Evolutionary conservation across 1,140 invertebrate genomes (phyloP).

Genomic region (Brachionus rubens): DNA sequence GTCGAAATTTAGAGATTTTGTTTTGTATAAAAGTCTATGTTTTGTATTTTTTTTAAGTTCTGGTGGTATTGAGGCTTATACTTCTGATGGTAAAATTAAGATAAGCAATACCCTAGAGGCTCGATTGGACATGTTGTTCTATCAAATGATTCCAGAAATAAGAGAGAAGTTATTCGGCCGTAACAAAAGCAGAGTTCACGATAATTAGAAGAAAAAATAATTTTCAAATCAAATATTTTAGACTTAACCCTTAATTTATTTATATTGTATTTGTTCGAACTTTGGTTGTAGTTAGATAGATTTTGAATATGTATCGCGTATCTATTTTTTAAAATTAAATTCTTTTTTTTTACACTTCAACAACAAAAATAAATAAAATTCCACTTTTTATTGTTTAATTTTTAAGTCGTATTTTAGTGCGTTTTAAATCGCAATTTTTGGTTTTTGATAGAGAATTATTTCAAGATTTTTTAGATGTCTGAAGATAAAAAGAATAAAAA

Average conservation of each 20-base stretch:
- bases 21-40: no score
- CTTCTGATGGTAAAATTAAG: constrained; percentile 34
- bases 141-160: constrained; percentile 37
- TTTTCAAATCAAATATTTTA: no score
- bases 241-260: constrained; percentile 39
- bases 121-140: constrained; percentile 36
- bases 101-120: constrained; percentile 41
- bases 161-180: constrained; percentile 29
- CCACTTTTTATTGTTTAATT: neutral
- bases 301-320: neutral
- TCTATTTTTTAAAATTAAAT: neutral
- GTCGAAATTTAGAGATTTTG: no score
- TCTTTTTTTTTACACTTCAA: neutral
- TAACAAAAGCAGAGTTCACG: constrained; percentile 10
- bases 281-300: constrained; percentile 7
- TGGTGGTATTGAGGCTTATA: constrained; percentile 44
- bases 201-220: neutral
- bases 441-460: neutral
- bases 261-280: constrained; percentile 18
- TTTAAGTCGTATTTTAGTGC: neutral
- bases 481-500: constrained; percentile 2
- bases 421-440: constrained; percentile 19
- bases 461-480: neutral
- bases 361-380: constrained; percentile 12
- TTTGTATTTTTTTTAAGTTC: constrained; percentile 16